Conservation (phyloP, 2,113 vertebrate species). For the Tupaia chinensis region DNA sequence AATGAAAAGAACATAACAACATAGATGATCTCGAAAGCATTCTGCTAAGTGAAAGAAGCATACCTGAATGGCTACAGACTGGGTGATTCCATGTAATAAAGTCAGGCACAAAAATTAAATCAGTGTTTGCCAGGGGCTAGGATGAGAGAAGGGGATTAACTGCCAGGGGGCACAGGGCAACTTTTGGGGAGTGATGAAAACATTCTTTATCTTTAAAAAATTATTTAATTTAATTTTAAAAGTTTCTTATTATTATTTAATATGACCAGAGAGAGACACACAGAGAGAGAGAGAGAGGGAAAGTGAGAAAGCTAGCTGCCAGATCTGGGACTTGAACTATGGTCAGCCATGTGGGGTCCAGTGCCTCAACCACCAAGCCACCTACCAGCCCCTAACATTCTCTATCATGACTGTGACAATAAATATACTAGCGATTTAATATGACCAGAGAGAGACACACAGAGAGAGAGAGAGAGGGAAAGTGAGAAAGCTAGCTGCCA, state of each 20-base stretch:
- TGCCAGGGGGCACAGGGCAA: background rate
- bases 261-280: too few species aligned
- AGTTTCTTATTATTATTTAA: too few species aligned
- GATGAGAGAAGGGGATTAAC: fast-evolving
- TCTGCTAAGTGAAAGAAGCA: background rate
- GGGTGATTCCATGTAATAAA: background rate
- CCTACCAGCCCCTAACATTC: background rate
- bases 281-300: too few species aligned
- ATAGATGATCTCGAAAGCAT: background rate
- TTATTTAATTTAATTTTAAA: too few species aligned
- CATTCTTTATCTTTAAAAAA: background rate
- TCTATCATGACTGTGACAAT: background rate
- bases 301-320: too few species aligned
- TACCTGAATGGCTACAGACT: background rate
- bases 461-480: too few species aligned
- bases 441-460: too few species aligned
- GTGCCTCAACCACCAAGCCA: too few species aligned
- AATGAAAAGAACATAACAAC: background rate
- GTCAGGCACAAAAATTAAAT: background rate
- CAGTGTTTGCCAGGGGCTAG: background rate
- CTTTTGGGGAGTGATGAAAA: background rate
- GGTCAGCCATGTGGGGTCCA: too few species aligned
- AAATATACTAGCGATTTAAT: too few species aligned
- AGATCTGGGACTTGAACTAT: too few species aligned
- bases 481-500: too few species aligned